Evolutionary conservation across 2,797 vertebrate species (phyloP), one percentile per base, ranked within the genome.

Genomic region (Tenualosa ilisha): DNA sequence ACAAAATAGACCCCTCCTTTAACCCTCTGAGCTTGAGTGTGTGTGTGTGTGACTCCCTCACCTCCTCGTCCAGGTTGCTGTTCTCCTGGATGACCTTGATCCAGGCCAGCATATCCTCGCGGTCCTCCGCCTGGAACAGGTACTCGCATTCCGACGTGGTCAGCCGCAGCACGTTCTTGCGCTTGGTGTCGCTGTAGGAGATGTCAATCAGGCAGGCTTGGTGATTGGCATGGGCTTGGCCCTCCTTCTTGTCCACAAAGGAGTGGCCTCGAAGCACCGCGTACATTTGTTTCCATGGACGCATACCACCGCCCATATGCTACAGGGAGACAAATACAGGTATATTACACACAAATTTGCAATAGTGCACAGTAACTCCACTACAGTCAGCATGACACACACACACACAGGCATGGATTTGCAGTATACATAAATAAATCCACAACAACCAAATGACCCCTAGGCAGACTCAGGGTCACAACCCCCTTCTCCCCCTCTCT

Each of bases 121-220:
- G 92, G 93, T 99, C 97, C 93, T 99, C 98, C 0, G 98, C 98
- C 91, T 99, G 98, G 90, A 99, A 98, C 84, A 99, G 95, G 93
- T 96, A 98, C 90, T 99, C 97, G 24, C 96, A 97, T 91, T 99
- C 97, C 0, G 97, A 96, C 0, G 98, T 99, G 85, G 97, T 99
- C 3, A 99, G 96, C 22, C 98, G 95, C 87, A 99, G 97, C 1
- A 99, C 98, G 0, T 99, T 97, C 88, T 99, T 99, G 51, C 98
- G 95, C 93, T 98, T 99, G 1, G 98, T 99, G 92, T 99, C 98
- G 59, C 98, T 98, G 93, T 99, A 99, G 0, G 98, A 99, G 94
- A 99, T 99, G 95, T 99, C 98, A 65, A 99, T 97, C 86, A 99
- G 92, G 88, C 98, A 99, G 51, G 97, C 93, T 0, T 95, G 96